Conservation (phyloP, 2,888 invertebrate species). For the Xestia rhomboidea region DNA sequence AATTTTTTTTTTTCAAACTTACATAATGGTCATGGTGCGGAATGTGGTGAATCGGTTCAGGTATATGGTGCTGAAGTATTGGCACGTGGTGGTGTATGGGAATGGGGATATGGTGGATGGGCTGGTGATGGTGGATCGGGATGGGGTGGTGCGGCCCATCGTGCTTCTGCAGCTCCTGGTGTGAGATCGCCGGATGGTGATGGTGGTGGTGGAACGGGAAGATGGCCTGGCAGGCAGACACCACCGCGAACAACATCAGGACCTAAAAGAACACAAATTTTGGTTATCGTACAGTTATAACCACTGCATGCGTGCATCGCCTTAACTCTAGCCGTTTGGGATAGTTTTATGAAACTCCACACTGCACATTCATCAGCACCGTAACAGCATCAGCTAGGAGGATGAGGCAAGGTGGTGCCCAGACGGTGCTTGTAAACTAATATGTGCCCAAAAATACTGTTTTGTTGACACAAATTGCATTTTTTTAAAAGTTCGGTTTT, state of each 20-base stretch:
- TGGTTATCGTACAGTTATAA: not conserved
- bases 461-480: not conserved
- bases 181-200: conserved; percentile 84
- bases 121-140: conserved; percentile 75
- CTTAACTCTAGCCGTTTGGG: not conserved
- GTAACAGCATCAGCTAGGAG: not conserved
- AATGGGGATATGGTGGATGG: conserved; percentile 61
- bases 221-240: conserved; percentile 83
- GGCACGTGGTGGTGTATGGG: conserved; percentile 76
- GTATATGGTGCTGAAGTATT: conserved; percentile 76
- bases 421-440: not conserved
- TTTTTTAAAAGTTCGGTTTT: not conserved
- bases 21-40: conserved; percentile 85
- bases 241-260: conserved; percentile 76
- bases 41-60: conserved; percentile 72
- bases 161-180: conserved; percentile 85
- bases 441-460: not conserved
- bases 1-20: no score
- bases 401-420: not conserved
- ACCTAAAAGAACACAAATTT: conserved; percentile 68
- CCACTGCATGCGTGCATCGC: not conserved
- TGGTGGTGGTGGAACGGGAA: conserved; percentile 82
- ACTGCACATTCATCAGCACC: not conserved
- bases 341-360: not conserved
- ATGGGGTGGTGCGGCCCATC: conserved; percentile 82